A percentile compares a stretch with the other conserved stretches of the same genome.
These are phyloP conservation scores for Epsilonema sp. DNA, from an alignment of 2,888 invertebrate genomes.

Conservation along the genomic window DNA sequence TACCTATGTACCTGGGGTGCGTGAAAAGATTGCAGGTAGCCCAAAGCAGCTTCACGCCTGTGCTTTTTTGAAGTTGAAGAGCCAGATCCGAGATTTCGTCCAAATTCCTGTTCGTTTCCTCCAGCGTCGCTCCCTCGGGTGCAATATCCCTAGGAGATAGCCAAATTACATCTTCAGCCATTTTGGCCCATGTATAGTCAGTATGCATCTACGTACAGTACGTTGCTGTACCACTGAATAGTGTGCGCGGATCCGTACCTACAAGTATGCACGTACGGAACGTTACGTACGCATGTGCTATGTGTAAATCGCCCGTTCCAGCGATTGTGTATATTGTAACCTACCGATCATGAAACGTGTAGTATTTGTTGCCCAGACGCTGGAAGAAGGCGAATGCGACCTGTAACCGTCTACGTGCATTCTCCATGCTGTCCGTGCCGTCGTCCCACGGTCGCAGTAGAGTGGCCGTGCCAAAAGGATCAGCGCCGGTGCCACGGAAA, in stretches of 20 bases:
- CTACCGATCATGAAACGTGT: conserved; percentile 43
- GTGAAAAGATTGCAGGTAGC: conserved; percentile 44
- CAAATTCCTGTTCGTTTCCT: conserved; percentile 39
- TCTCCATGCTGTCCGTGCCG: conserved; percentile 38
- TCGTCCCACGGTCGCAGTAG: conserved; percentile 42
- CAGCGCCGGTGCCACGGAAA: conserved; percentile 34
- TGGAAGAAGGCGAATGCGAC: conserved; percentile 44
- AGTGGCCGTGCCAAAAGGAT: conserved; percentile 35
- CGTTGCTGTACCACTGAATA: too few species aligned
- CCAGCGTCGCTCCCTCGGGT: conserved; percentile 39
- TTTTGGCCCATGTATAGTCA: too few species aligned
- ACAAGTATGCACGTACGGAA: too few species aligned
- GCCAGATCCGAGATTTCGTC: conserved; percentile 43
- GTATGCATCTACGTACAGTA: too few species aligned
- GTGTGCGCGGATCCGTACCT: too few species aligned
- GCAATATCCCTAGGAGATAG: conserved; percentile 38
- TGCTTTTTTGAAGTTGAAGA: conserved; percentile 39
- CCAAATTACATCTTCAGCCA: too few species aligned
- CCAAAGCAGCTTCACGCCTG: conserved; percentile 43
- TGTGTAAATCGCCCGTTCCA: too few species aligned
- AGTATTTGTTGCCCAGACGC: conserved; percentile 43
- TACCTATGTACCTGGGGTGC: conserved; percentile 42
- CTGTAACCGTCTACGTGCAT: conserved; percentile 41
- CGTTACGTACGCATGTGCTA: too few species aligned
- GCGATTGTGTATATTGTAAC: too few species aligned